These are phyloP conservation scores for Neogobius melanostomus DNA, from an alignment of 2,113 vertebrate species.

Conservation along the genomic window DNA sequence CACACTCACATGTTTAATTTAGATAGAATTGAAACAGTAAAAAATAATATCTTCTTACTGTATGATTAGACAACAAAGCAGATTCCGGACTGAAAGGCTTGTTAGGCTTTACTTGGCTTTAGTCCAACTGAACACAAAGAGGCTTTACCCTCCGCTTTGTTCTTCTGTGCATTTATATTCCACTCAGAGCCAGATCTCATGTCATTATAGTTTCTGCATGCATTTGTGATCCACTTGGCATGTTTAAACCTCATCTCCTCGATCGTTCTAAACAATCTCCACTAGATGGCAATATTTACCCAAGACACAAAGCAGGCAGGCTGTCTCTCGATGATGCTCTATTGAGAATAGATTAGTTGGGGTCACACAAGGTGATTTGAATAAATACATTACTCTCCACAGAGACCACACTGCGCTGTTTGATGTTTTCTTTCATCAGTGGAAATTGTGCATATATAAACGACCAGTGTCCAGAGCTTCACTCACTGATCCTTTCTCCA, in stretches of 20 bases:
- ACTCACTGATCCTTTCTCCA: neutral
- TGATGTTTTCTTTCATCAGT: neutral
- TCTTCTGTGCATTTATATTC: neutral
- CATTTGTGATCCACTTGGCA: neutral
- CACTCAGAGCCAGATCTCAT: constrained; percentile 2
- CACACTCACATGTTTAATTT: too few species aligned
- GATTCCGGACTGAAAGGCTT: constrained; percentile 19
- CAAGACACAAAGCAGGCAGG: neutral
- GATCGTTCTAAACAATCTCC: constrained; percentile 16
- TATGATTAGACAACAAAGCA: constrained; percentile 10
- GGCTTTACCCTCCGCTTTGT: constrained; percentile 30
- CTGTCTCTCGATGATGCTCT: neutral
- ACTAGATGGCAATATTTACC: constrained; percentile 50
- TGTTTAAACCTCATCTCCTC: neutral
- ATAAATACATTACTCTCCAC: neutral
- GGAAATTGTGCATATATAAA: too few species aligned
- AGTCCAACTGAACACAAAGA: constrained; percentile 28
- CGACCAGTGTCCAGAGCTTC: neutral
- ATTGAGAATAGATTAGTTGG: neutral
- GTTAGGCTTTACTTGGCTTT: constrained; percentile 25
- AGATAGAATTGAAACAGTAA: too few species aligned
- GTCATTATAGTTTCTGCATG: neutral
- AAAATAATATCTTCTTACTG: too few species aligned
- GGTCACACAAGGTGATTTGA: neutral
- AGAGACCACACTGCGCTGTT: neutral